Percentiles rank a stretch among this genome's conserved stretches.
phyloP scores from a whole-genome alignment of 2,113 vertebrate species.

The Psettodes erumei region DNA sequence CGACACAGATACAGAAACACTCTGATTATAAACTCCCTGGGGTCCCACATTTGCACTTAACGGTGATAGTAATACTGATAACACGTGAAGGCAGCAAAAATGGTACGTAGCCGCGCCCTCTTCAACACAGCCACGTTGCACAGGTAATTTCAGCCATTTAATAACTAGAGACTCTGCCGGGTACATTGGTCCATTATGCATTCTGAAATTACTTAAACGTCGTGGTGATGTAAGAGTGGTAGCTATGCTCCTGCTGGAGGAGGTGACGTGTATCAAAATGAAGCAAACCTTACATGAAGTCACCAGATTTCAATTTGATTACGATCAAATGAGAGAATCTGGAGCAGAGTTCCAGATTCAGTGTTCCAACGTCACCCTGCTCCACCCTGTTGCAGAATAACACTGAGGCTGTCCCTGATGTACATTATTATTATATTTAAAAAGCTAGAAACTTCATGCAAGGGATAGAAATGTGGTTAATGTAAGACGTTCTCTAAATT shows the following conservation, averaged over 20 bases:
- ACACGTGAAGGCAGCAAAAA: conserved; percentile 42
- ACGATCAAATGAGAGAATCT: conserved; percentile 21
- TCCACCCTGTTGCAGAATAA: not conserved
- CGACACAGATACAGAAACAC: not conserved
- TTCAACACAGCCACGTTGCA: conserved; percentile 34
- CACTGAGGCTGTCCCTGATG: not conserved
- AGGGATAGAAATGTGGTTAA: not conserved
- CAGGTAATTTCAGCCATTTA: conserved; percentile 31
- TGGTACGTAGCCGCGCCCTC: conserved; percentile 24
- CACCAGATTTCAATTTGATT: conserved; percentile 30
- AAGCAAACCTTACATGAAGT: conserved; percentile 1
- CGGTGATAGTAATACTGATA: not conserved
- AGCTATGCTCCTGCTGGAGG: not conserved
- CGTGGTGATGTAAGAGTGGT: not conserved
- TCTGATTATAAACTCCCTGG: not conserved
- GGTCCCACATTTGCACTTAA: not conserved
- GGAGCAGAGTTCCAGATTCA: conserved; percentile 1
- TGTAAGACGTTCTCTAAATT: not conserved
- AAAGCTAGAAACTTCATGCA: not conserved
- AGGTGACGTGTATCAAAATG: not conserved
- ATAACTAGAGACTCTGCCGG: not conserved
- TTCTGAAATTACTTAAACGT: not conserved
- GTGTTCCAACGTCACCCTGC: not conserved
- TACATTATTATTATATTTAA: not conserved
- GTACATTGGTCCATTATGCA: not conserved